Conservation (phyloP, 2,113 vertebrate genomes). For the Acanthochromis polyacanthus region DNA sequence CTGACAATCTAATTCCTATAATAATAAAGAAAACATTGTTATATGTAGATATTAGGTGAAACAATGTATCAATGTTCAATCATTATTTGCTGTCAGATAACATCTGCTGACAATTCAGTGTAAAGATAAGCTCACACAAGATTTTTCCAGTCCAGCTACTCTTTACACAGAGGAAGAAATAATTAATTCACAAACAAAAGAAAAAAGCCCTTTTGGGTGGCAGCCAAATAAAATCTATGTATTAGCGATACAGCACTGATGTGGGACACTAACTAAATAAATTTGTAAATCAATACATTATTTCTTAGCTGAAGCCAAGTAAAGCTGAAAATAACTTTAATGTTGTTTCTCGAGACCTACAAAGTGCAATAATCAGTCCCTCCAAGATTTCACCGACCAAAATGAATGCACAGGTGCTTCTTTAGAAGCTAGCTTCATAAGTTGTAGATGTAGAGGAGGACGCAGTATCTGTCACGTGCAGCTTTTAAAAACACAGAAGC, state of each 20-base stretch:
- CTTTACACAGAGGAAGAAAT: not conserved
- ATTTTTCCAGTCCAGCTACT: not conserved
- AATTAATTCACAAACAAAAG: not conserved
- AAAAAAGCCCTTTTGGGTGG: not conserved
- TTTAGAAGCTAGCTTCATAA: too few species aligned
- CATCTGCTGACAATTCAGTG: not conserved
- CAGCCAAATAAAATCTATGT: constrained; percentile 10
- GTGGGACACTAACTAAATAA: constrained; percentile 1
- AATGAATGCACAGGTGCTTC: too few species aligned
- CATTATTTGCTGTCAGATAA: not conserved
- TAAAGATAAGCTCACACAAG: not conserved
- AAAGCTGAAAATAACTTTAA: not conserved
- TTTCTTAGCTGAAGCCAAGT: not conserved
- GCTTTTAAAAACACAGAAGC: too few species aligned
- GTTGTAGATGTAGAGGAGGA: too few species aligned
- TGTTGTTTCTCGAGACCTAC: too few species aligned
- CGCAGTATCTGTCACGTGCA: too few species aligned
- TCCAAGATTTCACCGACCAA: not conserved
- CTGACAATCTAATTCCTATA: not conserved
- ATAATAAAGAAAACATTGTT: not conserved
- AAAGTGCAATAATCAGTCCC: not conserved
- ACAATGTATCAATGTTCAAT: not conserved
- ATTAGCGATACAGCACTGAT: not conserved
- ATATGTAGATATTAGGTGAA: not conserved
- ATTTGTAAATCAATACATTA: constrained; percentile 23